phyloP scores from a whole-genome alignment of 1,140 invertebrate species.

The Drosophila guanche region DNA sequence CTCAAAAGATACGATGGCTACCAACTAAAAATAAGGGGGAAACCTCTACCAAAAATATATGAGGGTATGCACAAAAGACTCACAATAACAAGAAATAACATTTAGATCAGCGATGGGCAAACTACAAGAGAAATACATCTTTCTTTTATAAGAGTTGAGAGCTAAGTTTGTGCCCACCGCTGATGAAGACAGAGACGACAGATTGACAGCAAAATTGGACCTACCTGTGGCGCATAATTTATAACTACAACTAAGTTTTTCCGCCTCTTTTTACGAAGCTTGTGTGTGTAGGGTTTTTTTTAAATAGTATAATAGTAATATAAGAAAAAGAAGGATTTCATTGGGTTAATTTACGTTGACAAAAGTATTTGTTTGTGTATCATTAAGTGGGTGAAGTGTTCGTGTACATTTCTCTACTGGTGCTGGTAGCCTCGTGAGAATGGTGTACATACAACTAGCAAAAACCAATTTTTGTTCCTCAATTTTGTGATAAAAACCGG shows the following conservation, averaged over 20 bases:
- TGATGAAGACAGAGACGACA: conserved; percentile 2
- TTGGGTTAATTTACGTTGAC: conserved; percentile 62
- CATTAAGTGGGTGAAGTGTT: conserved; percentile 6
- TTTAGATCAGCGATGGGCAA: not conserved
- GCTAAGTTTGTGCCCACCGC: not conserved
- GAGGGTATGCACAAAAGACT: conserved; percentile 12
- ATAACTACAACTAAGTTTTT: conserved; percentile 84
- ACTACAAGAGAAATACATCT: too few species aligned
- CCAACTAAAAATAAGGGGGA: conserved; percentile 29
- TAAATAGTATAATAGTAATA: conserved; percentile 70
- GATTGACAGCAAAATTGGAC: conserved; percentile 41
- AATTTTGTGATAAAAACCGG: conserved; percentile 49
- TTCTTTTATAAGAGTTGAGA: not conserved
- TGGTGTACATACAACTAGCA: conserved; percentile 61
- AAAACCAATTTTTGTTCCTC: conserved; percentile 47
- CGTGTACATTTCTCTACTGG: conserved; percentile 60
- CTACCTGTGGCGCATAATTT: conserved; percentile 83
- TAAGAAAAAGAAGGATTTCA: conserved; percentile 65
- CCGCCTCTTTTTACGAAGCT: conserved; percentile 84
- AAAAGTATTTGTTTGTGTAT: conserved; percentile 28
- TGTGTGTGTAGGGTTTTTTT: conserved; percentile 56
- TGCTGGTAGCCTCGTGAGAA: conserved; percentile 52
- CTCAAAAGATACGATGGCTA: conserved; percentile 31
- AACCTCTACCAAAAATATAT: conserved; percentile 38
- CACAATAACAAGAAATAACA: conserved; percentile 5